These are phyloP conservation scores for Scomberomorus guttatus DNA, from an alignment of 2,797 vertebrate species.

Conservation along the genomic window DNA sequence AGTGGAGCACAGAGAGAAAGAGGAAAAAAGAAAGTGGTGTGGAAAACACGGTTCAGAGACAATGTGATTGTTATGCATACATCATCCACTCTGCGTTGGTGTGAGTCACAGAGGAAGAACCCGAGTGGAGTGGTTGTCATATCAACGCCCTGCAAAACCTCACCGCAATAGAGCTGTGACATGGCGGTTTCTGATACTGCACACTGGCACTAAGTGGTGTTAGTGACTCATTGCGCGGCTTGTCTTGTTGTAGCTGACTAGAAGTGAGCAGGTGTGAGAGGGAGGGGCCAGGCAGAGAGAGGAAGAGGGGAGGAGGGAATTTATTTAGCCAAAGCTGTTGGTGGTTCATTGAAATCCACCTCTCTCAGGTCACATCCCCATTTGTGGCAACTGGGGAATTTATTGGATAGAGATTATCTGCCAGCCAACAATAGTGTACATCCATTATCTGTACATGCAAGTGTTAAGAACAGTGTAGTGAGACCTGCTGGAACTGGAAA, in stretches of 20 bases:
- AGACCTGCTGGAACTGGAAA: slow-evolving; percentile 48
- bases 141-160: slow-evolving; percentile 27
- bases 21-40: slow-evolving; percentile 23
- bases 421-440: neutral
- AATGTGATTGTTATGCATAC: slow-evolving; percentile 41
- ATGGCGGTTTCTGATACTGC: slow-evolving; percentile 13
- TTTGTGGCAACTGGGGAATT: slow-evolving; percentile 20
- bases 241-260: slow-evolving; percentile 33
- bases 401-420: slow-evolving; percentile 10
- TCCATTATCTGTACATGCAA: slow-evolving; percentile 2
- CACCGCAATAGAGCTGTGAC: slow-evolving; percentile 28
- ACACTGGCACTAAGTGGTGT: slow-evolving; percentile 2
- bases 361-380: slow-evolving; percentile 30
- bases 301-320: slow-evolving; percentile 71
- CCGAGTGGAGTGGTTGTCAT: slow-evolving; percentile 38
- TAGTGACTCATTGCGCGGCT: neutral
- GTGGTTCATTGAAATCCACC: slow-evolving; percentile 29
- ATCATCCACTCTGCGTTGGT: slow-evolving; percentile 23
- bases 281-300: slow-evolving; percentile 59
- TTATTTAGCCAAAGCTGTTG: slow-evolving; percentile 52
- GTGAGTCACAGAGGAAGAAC: slow-evolving; percentile 69
- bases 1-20: slow-evolving; percentile 3
- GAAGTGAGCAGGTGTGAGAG: slow-evolving; percentile 68
- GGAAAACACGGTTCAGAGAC: slow-evolving; percentile 15
- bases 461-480: slow-evolving; percentile 20